Percentiles rank a stretch among this genome's conserved stretches.
Conservation (phyloP, 2,888 invertebrate genomes). For the Pyrochroa serraticornis region DNA sequence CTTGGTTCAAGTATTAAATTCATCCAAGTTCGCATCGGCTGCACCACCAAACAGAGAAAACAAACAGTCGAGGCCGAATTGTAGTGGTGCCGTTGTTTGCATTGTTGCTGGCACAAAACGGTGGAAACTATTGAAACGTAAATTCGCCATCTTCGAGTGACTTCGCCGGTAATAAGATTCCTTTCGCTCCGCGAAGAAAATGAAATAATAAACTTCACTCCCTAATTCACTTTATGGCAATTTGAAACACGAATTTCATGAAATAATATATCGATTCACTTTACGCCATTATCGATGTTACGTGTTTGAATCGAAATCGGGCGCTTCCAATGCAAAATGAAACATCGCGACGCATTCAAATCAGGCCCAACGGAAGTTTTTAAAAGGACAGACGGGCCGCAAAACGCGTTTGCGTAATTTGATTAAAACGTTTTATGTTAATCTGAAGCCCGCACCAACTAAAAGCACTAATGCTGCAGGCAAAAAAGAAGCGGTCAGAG, state of each 20-base stretch:
- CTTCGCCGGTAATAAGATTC: background rate
- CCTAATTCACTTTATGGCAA: no score
- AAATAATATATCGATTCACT: no score
- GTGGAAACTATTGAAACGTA: conserved; percentile 10
- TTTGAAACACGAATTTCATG: no score
- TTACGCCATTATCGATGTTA: no score
- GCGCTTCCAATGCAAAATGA: no score
- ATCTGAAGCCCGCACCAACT: conserved; percentile 1
- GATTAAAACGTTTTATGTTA: conserved; percentile 34
- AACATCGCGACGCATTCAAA: no score
- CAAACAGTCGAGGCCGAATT: conserved; percentile 12
- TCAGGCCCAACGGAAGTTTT: no score
- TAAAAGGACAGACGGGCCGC: conserved; percentile 5
- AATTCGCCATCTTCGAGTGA: conserved; percentile 9
- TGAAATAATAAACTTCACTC: no score
- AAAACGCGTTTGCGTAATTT: conserved; percentile 25
- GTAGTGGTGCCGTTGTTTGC: conserved; percentile 16
- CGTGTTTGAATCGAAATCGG: no score
- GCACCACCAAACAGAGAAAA: conserved; percentile 13
- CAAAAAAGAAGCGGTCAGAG: no score
- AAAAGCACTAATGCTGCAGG: no score
- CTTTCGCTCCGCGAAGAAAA: no score
- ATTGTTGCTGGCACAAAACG: conserved; percentile 16
- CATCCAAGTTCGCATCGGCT: conserved; percentile 7
- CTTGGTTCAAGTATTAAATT: conserved; percentile 23